Base-by-base conservation (phyloP, 1,140 invertebrate genomes). In the Leptoteleia sp. region DNA sequence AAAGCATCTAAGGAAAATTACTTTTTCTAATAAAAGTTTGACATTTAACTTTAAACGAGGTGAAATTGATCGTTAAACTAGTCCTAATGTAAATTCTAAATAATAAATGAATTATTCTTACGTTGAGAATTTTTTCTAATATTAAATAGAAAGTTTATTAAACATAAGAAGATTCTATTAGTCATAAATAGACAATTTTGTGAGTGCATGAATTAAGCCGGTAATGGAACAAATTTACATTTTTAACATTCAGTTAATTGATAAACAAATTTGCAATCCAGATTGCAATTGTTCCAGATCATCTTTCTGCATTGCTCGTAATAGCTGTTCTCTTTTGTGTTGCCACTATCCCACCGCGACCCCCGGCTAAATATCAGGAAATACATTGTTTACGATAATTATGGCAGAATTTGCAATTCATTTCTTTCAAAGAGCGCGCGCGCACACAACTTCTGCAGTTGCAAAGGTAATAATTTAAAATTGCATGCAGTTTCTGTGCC, bases 381-480 rank as follows among this genome's bases (percentile, higher is more conserved):
- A 71, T 16, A 47, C 68, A 72, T 72, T 72, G 68, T 72, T 72
- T 64, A 55, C 13, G 17, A 55, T 71, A 71, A 71, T 62, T 72
- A 22, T 48, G n/a, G 48, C 35, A 31, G 22, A 45, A 72, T 72
- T 72, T 62, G 45, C 22, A 72, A 72, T 72, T 72, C 57, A 50
- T 72, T 64, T 62, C 47, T 54, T 71, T 62, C 55, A 29, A 29
- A 37, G 33, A 16, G 15, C 8, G 19, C 12, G 40, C 42, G n/a
- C n/a, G n/a, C n/a, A n/a, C n/a, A n/a, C n/a, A n/a, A 13, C 15
- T 61, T 45, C 45, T 42, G 6, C n/a, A 29, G 11, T 40, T 54
- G 11, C 43, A 35, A 50, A 52, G 13, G 4, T 70, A 57, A 71
- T 61, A 25, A 61, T 59, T 61, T 40, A 0, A 31, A 70, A 59